Base-by-base conservation (phyloP, 1,140 invertebrate genomes). In the Drosophila suzukii region DNA sequence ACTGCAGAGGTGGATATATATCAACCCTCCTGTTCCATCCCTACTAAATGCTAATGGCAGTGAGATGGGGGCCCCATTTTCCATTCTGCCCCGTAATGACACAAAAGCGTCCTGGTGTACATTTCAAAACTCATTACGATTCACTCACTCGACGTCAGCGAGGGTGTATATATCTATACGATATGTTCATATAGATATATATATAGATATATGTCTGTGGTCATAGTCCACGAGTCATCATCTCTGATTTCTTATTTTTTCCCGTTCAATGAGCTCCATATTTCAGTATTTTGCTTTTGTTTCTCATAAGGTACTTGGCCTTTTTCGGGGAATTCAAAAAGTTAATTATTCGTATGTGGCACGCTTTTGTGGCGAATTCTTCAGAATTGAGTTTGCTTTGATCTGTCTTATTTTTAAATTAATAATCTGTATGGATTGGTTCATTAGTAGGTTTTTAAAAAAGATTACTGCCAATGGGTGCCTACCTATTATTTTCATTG, bases 101-200 rank as follows among this genome's bases (percentile, higher is more conserved):
- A 71, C 44, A 47, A n/a, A 30, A 27, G 39, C 43, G 49, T 53
- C 32, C 38, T 39, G 73, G 78, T 77, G 55, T 82, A 66, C 80
- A 83, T 82, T 75, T 78, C 80, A 79, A 68, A 70, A 68, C 75
- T 83, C 79, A 81, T 81, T 81, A 83, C 62, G 58, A 67, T 78
- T 78, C 60, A 50, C 60, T 66, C 67, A 60, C 66, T 73, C 41
- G 20, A 36, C 36, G 53, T 38, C 50, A 55, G 30, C 36, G 44
- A 32, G 34, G 54, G 44, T 58, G 39, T 27, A 43, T 27, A 59
- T 62, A 24, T 30, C 12, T n/a, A 46, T 6, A 24, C 39, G 7
- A 3, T 32, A 17, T 3, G 7, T 59, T 15, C 12, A 24, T 8
- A 17, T n/a, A 11, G 1, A 27, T n/a, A 0, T 34, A 12, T 20